Percentiles rank a stretch among this genome's conserved stretches.
These are phyloP conservation scores for Tragelaphus strepsiceros DNA, from an alignment of 2,113 vertebrate species.

Conservation along the genomic window DNA sequence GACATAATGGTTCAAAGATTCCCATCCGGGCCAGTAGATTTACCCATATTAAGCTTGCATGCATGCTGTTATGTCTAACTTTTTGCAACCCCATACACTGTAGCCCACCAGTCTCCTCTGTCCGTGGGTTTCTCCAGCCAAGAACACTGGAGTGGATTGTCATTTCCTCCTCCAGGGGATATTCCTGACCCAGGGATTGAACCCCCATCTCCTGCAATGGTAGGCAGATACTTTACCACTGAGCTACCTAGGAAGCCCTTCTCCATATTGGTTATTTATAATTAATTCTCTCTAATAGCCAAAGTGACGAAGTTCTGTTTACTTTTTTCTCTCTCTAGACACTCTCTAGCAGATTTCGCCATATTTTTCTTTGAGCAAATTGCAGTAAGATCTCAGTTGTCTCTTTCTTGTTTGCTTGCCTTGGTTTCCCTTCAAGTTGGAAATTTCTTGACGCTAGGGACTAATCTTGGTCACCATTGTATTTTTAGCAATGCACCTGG, in stretches of 20 bases:
- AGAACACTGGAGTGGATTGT: neutral
- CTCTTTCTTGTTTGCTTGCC: neutral
- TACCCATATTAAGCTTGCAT: neutral
- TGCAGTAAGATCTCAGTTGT: neutral
- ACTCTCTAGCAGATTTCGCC: neutral
- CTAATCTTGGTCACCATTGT: neutral
- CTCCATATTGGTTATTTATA: neutral
- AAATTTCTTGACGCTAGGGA: neutral
- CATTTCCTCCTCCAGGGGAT: neutral
- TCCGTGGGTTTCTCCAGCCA: neutral
- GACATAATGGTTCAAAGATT: conserved; percentile 39
- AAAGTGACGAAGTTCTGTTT: neutral
- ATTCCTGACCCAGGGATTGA: neutral
- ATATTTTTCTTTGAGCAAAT: neutral
- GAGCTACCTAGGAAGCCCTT: neutral
- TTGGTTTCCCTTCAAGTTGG: neutral
- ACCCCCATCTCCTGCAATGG: neutral
- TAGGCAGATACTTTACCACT: neutral
- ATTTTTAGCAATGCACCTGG: neutral
- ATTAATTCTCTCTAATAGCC: conserved; percentile 15
- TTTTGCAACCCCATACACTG: neutral
- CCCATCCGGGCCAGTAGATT: neutral
- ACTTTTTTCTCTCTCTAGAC: neutral
- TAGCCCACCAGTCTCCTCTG: neutral
- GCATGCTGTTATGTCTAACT: neutral